Evolutionary conservation across 2,888 invertebrate species (phyloP).

Genomic region (Eupithecia centaureata): DNA sequence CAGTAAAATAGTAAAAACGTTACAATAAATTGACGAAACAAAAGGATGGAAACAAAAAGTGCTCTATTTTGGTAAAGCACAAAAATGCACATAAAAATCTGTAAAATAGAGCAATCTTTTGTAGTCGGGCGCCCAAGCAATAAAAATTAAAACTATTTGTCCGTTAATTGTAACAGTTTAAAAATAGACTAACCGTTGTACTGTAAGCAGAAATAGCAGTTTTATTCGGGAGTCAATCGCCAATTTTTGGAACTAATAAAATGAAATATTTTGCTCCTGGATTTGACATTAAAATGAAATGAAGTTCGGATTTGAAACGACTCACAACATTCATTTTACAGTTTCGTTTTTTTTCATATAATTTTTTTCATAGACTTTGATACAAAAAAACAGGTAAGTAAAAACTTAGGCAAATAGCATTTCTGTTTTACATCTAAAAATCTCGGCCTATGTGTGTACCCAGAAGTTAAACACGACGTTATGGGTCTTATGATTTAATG

Average conservation of each 20-base stretch:
- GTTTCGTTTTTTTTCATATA: no score
- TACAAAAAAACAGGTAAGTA: no score
- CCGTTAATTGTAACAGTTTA: conserved; percentile 72
- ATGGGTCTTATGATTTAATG: no score
- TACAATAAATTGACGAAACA: conserved; percentile 43
- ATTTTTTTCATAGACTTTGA: no score
- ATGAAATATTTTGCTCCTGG: background rate
- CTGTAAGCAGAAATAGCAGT: background rate
- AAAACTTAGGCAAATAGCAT: no score
- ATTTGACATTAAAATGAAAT: no score
- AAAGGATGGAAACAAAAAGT: conserved; percentile 46
- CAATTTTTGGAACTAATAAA: background rate
- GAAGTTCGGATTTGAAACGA: no score
- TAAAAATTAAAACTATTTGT: conserved; percentile 53
- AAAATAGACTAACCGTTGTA: conserved; percentile 35
- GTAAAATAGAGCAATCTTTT: conserved; percentile 70
- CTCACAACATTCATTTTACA: no score
- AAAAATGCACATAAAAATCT: conserved; percentile 59
- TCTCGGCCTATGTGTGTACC: no score
- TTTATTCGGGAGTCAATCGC: background rate
- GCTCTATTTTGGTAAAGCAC: conserved; percentile 59
- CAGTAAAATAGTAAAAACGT: conserved; percentile 40
- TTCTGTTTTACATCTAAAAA: no score
- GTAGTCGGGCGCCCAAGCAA: conserved; percentile 44
- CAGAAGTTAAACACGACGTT: no score